Conservation (phyloP, 2,113 vertebrate genomes). For the Neomonachus schauinslandi region DNA sequence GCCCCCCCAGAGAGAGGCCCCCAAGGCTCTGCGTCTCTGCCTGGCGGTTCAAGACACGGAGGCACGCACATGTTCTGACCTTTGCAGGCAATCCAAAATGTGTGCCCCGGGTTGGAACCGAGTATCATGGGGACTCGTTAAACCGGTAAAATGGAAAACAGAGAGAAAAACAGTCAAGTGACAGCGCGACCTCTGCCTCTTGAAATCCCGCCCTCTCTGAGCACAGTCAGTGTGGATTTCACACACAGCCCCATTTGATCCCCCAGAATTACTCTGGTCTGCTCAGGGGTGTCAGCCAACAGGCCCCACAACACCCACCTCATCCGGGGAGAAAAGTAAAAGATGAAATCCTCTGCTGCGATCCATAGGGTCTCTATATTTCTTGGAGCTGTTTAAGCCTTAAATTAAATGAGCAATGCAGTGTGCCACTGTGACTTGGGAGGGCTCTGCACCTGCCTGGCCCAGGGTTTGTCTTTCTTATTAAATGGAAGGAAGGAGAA, state of each 20-base stretch:
- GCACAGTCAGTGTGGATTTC: neutral
- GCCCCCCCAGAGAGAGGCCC: neutral
- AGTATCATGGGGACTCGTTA: neutral
- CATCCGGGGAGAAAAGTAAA: slow-evolving; percentile 30
- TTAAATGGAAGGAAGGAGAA: neutral
- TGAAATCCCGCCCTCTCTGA: neutral
- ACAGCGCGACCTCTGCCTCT: neutral
- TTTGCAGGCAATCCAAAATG: neutral
- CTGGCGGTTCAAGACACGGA: neutral
- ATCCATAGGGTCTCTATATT: neutral
- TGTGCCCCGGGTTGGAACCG: neutral
- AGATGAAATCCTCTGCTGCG: neutral
- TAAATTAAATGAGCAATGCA: neutral
- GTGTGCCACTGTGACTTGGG: fast-evolving
- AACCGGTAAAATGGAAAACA: fast-evolving
- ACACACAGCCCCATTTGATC: neutral
- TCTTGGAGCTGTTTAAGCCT: slow-evolving; percentile 1
- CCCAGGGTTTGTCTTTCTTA: neutral
- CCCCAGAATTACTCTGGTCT: neutral
- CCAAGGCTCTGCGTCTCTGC: neutral
- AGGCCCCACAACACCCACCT: neutral
- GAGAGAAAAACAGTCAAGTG: neutral
- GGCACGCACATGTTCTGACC: neutral
- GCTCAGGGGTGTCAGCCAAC: neutral
- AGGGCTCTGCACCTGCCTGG: neutral